Conservation (phyloP, 2,797 vertebrate species). For the Aldrovandia affinis region DNA sequence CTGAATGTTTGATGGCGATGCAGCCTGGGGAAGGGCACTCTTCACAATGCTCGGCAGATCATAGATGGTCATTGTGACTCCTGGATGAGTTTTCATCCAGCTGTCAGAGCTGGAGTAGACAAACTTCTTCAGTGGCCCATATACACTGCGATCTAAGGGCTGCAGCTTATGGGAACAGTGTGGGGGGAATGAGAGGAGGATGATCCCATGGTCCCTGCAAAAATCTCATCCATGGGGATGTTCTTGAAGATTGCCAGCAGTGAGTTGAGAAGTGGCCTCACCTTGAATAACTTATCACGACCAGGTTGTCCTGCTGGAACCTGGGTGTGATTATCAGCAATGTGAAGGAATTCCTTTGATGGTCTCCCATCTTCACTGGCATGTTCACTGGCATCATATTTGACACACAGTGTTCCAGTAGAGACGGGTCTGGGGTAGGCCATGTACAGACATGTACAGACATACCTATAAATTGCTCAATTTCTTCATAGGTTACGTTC, state of each 20-base stretch:
- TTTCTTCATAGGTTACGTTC: not conserved
- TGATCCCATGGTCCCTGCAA: conserved; percentile 33
- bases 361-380: conserved; percentile 14
- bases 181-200: conserved; percentile 19
- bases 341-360: conserved; percentile 7
- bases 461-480: not conserved
- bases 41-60: conserved; percentile 25
- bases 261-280: not conserved
- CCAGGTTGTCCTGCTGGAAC: conserved; percentile 13
- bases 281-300: not conserved
- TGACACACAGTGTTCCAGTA: not conserved
- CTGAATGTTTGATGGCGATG: conserved; percentile 25
- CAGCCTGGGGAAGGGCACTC: conserved; percentile 14
- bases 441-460: not conserved
- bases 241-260: not conserved
- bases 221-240: conserved; percentile 21
- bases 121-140: conserved; percentile 16
- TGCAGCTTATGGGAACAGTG: conserved; percentile 28
- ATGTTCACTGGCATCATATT: not conserved
- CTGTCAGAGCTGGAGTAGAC: not conserved
- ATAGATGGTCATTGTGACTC: too few relatives aligned
- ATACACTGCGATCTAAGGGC: conserved; percentile 29
- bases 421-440: not conserved
- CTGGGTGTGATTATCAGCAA: not conserved
- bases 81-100: conserved; percentile 27